These are phyloP conservation scores for Eublepharis macularius DNA, from an alignment of 2,113 vertebrate species.

Conservation along the genomic window DNA sequence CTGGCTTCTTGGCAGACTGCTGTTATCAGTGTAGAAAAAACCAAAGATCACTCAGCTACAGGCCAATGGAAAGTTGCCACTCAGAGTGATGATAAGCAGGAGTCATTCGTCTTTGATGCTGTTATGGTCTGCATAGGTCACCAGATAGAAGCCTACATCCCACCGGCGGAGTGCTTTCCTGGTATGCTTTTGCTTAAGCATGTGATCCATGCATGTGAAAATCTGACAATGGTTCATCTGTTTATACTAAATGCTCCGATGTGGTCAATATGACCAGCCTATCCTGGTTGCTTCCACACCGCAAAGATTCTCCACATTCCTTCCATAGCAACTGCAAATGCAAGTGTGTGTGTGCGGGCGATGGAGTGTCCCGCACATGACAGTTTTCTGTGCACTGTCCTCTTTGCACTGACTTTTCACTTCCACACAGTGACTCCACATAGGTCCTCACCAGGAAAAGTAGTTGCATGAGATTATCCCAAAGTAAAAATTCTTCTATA, in stretches of 20 bases:
- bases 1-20: conserved; percentile 71
- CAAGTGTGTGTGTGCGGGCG: no score
- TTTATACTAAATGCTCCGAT: no score
- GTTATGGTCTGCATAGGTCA: conserved; percentile 80
- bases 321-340: no score
- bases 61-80: conserved; percentile 82
- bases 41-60: conserved; percentile 71
- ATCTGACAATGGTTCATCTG: background rate
- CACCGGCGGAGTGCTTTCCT: conserved; percentile 74
- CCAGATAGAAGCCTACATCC: conserved; percentile 67
- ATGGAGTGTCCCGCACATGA: no score
- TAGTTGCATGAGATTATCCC: background rate
- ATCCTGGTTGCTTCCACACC: no score
- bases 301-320: no score
- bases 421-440: no score
- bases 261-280: no score
- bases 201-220: no score
- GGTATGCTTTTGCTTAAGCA: conserved; percentile 70
- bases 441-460: no score
- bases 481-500: background rate
- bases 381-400: no score
- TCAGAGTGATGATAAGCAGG: conserved; percentile 65
- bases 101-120: conserved; percentile 75
- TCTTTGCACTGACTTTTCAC: no score
- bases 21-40: conserved; percentile 71